phyloP scores from a whole-genome alignment of 2,113 vertebrate genomes.

The Felis chaus region DNA sequence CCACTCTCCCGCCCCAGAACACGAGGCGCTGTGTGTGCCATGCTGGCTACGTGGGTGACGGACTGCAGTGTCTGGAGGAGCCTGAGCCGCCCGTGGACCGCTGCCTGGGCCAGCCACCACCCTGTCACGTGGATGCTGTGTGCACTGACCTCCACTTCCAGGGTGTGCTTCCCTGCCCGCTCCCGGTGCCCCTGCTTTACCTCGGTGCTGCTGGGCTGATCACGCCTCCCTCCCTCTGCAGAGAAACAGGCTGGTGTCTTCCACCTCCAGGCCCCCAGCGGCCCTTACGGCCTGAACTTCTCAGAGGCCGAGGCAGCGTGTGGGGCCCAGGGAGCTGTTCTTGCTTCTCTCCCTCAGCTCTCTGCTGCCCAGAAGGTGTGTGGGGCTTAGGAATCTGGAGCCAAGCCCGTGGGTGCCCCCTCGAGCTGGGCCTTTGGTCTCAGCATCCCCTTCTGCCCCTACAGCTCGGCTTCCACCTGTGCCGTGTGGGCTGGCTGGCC shows the following conservation, averaged over 20 bases:
- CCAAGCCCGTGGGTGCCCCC: not conserved
- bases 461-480: constrained; percentile 95
- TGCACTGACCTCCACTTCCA: constrained; percentile 96
- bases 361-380: constrained; percentile 94
- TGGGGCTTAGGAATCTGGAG: not conserved
- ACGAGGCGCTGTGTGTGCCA: constrained; percentile 91
- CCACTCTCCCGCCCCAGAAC: constrained; percentile 84
- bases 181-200: rapidly evolving
- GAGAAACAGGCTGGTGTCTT: constrained; percentile 94
- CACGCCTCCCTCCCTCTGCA: constrained; percentile 69
- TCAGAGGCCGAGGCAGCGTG: constrained; percentile 88
- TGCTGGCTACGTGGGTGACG: constrained; percentile 91
- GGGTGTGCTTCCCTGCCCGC: constrained; percentile 80
- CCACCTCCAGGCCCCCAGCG: constrained; percentile 89
- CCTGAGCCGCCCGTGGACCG: constrained; percentile 89
- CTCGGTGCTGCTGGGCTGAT: not conserved
- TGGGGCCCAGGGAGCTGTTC: constrained; percentile 85
- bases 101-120: constrained; percentile 90
- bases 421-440: not conserved
- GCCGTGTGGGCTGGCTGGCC: constrained; percentile 93
- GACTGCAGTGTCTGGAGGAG: constrained; percentile 92
- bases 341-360: constrained; percentile 91
- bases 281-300: constrained; percentile 91
- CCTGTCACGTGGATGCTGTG: constrained; percentile 88
- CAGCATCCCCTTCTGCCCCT: not conserved